phyloP scores from a whole-genome alignment of 1,140 invertebrate species.

The Elymnias hypermnestra region DNA sequence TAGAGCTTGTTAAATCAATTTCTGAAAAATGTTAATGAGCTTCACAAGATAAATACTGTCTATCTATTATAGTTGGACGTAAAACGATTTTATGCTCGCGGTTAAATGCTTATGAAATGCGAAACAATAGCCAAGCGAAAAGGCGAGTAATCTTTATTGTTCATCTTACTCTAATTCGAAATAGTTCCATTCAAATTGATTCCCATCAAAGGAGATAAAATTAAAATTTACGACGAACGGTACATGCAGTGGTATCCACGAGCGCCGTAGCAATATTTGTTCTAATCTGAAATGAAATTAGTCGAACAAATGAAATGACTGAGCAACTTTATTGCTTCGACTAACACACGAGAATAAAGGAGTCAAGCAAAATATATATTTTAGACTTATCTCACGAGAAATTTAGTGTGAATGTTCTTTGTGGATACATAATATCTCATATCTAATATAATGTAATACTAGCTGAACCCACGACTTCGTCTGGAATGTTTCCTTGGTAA shows the following conservation, averaged over 20 bases:
- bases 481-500: too few relatives aligned
- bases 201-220: conserved; percentile 52
- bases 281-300: conserved; percentile 47
- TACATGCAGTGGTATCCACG: conserved; percentile 30
- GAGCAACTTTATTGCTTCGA: conserved; percentile 27
- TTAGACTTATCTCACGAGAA: too few relatives aligned
- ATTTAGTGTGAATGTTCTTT: too few relatives aligned
- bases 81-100: conserved; percentile 37
- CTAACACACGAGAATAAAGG: conserved; percentile 22
- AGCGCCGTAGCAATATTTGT: conserved; percentile 44
- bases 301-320: conserved; percentile 29
- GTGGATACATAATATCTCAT: too few relatives aligned
- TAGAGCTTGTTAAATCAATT: too few relatives aligned
- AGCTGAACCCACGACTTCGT: too few relatives aligned
- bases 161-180: conserved; percentile 54
- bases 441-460: too few relatives aligned
- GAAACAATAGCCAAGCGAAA: conserved; percentile 48
- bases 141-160: conserved; percentile 60
- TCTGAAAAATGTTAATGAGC: too few relatives aligned
- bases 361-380: conserved; percentile 14
- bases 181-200: conserved; percentile 58
- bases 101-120: conserved; percentile 48
- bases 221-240: conserved; percentile 52
- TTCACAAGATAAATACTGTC: too few relatives aligned
- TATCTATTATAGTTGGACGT: too few relatives aligned